Evolutionary conservation across 2,888 invertebrate species (phyloP).

Genomic region (Drosophila pegasa): DNA sequence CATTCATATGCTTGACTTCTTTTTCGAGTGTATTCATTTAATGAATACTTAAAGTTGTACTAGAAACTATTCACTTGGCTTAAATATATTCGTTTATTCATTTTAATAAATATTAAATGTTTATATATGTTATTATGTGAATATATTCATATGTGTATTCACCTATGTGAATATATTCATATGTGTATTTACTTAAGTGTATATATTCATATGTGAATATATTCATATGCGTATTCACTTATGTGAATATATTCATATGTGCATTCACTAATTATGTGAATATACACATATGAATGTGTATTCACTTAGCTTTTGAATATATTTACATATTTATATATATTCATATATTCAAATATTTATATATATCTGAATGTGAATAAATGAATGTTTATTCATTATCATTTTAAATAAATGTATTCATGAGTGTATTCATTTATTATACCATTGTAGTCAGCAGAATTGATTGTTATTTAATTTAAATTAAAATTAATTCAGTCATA

Average conservation of each 20-base stretch:
- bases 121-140: too few relatives aligned
- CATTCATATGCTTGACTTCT: background rate
- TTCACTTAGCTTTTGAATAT: background rate
- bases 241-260: background rate
- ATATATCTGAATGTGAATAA: too few relatives aligned
- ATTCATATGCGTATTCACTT: background rate
- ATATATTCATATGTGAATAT: background rate
- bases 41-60: background rate
- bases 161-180: background rate
- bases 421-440: background rate
- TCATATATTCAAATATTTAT: too few relatives aligned
- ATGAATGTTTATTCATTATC: too few relatives aligned
- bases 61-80: background rate
- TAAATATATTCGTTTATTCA: background rate
- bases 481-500: too few relatives aligned
- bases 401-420: too few relatives aligned
- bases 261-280: background rate
- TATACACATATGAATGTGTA: background rate
- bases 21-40: background rate
- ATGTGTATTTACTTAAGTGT: background rate
- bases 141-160: background rate
- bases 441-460: too few relatives aligned
- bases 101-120: background rate
- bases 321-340: background rate
- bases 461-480: too few relatives aligned